phyloP scores from a whole-genome alignment of 2,888 invertebrate species.

The Clunio marinus region DNA sequence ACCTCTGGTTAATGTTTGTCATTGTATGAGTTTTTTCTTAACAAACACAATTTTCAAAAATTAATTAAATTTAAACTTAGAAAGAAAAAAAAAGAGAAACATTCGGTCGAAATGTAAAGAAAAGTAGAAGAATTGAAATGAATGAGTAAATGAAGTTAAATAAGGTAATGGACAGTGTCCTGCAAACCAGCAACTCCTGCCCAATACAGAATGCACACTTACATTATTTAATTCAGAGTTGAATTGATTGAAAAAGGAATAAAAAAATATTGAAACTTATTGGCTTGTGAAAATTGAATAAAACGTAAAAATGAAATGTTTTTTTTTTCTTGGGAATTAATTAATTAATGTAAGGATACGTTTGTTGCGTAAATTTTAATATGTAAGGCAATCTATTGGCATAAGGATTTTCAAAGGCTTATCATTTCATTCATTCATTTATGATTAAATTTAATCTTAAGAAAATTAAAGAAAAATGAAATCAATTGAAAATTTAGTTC shows the following conservation, averaged over 20 bases:
- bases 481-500: too few species aligned
- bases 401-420: too few species aligned
- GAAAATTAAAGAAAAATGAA: too few species aligned
- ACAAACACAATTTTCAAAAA: too few species aligned
- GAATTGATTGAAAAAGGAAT: too few species aligned
- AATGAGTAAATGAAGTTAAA: neutral
- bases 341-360: too few species aligned
- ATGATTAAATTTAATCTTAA: too few species aligned
- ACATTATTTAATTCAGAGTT: too few species aligned
- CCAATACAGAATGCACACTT: neutral
- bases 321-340: neutral
- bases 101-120: neutral
- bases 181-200: conserved; percentile 4
- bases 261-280: neutral
- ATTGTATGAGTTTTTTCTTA: too few species aligned
- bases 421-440: too few species aligned
- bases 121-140: neutral
- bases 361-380: conserved; percentile 14
- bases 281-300: conserved; percentile 15
- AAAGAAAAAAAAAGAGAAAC: too few species aligned
- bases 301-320: neutral
- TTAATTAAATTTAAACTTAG: too few species aligned
- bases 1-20: conserved; percentile 16
- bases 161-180: conserved; percentile 9
- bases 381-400: conserved; percentile 23